phyloP scores from a whole-genome alignment of 1,140 invertebrate species.

The Thrips palmi region DNA sequence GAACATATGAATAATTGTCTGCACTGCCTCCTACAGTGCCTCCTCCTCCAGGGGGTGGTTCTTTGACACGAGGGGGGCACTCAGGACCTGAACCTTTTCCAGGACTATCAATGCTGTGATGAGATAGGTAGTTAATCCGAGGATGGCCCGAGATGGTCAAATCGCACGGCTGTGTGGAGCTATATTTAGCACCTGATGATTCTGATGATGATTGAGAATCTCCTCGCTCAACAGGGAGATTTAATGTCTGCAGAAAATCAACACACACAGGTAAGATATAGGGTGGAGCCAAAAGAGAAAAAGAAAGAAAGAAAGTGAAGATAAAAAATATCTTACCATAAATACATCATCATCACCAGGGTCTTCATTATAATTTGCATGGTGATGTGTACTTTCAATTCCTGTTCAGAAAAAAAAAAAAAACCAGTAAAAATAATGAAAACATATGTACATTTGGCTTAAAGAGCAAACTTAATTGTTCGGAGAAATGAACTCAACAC shows the following conservation, averaged over 20 bases:
- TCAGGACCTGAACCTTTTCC: slow-evolving; percentile 20
- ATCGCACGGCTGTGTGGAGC: too few relatives aligned
- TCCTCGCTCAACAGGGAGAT: slow-evolving; percentile 53
- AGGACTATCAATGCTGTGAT: slow-evolving; percentile 19
- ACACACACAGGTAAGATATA: slow-evolving; percentile 3
- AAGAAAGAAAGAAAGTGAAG: slow-evolving; percentile 9
- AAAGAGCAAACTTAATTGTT: background rate
- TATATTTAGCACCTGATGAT: too few relatives aligned
- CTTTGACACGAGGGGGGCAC: too few relatives aligned
- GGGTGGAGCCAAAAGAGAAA: background rate
- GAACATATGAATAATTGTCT: slow-evolving; percentile 69
- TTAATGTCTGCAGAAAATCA: slow-evolving; percentile 41
- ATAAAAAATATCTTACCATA: slow-evolving; percentile 37
- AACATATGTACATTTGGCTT: background rate
- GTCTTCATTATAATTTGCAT: slow-evolving; percentile 29
- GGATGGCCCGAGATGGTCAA: too few relatives aligned
- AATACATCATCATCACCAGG: slow-evolving; percentile 67
- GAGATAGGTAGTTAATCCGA: too few relatives aligned
- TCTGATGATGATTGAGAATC: slow-evolving; percentile 46
- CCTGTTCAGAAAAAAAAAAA: too few relatives aligned
- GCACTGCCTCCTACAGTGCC: too few relatives aligned
- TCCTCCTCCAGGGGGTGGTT: too few relatives aligned
- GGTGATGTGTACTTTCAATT: slow-evolving; percentile 26
- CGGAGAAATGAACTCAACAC: too few relatives aligned
- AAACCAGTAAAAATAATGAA: slow-evolving; percentile 4